Base-by-base conservation (phyloP, 2,797 vertebrate genomes). In the Fringilla coelebs region DNA sequence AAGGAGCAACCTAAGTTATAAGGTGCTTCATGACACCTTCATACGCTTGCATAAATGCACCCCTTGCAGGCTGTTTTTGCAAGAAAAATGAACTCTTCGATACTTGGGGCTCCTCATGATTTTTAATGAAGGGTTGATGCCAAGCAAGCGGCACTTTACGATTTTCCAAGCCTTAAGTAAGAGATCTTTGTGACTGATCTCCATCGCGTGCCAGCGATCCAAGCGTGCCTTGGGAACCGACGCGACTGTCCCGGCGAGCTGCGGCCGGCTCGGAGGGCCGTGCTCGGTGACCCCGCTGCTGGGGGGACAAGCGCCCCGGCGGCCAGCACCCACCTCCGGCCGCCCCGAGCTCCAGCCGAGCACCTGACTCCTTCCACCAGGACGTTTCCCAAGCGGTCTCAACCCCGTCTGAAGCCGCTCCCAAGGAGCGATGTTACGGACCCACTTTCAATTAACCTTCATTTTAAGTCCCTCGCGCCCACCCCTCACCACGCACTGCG, bases 261-360 rank as follows among this genome's bases (percentile, higher is more conserved):
- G 18, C 51, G 6, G 17, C 10, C 4, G 8, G 24, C 5, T 0
- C 3, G 43, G 0, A 4, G 10, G 36, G 41, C 17, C 0, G 4
- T 0, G 13, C n/a, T 18, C 5, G 1, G 11, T 4, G 34, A 18
- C 18, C 29, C 29, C 25, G 8, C 0, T 0, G 40, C 40, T 2
- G 11, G 7, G 8, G 46, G 8, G 29, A 3, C 2, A 0, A 6
- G 20, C 3, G 21, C 1, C 21, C 5, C 1, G 32, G 14, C 7
- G 5, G 5, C 5, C 4, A 2, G 38, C 12, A 7, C 13, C 5
- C 18, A 9, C 4, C 41, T 2, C 28, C 1, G 3, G 21, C 51
- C 31, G 14, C 26, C 19, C 15, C 1, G 1, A 10, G 22, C 58
- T 24, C 32, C 54, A 6, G 60, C 43, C 31, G 2, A 15, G 7